Evolutionary conservation across 92 coral and sea anemone species (phyloP).

Genomic region (Phenganax stokvisi): DNA sequence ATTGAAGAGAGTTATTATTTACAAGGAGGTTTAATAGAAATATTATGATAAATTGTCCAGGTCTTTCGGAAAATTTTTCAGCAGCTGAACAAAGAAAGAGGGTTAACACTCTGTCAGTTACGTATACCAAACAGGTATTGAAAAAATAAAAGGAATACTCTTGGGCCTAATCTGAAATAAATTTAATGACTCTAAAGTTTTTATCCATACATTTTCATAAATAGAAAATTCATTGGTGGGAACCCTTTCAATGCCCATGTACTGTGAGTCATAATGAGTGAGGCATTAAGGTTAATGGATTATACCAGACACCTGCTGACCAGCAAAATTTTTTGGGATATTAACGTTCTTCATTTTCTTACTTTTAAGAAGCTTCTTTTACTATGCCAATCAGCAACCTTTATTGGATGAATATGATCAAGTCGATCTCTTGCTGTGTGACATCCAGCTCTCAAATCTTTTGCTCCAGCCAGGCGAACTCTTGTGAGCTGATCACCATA

Average conservation of each 20-base stretch:
- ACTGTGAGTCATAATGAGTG: slow-evolving; percentile 21
- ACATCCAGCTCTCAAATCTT: background rate
- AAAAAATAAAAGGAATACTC: background rate
- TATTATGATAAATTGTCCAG: too few species aligned
- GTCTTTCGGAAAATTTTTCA: too few species aligned
- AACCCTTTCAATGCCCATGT: too few species aligned
- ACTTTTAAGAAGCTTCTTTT: slow-evolving; percentile 10
- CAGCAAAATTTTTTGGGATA: background rate
- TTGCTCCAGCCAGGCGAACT: slow-evolving; percentile 44
- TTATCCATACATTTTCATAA: too few species aligned
- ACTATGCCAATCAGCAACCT: slow-evolving; percentile 17
- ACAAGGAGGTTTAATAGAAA: too few species aligned
- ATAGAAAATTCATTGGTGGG: too few species aligned
- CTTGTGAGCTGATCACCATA: slow-evolving; percentile 62
- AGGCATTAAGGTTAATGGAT: background rate
- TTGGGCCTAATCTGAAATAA: too few species aligned
- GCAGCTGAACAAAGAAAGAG: too few species aligned
- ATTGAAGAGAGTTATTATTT: too few species aligned
- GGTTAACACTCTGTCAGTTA: too few species aligned
- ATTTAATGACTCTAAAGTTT: too few species aligned
- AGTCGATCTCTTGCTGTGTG: slow-evolving; percentile 20
- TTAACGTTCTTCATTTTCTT: background rate
- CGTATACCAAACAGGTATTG: background rate
- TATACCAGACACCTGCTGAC: background rate
- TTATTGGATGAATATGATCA: slow-evolving; percentile 12